Evolutionary conservation across 2,113 vertebrate species (phyloP), one percentile per base, ranked within the genome.

Genomic region (Apistogramma diplotaenia): DNA sequence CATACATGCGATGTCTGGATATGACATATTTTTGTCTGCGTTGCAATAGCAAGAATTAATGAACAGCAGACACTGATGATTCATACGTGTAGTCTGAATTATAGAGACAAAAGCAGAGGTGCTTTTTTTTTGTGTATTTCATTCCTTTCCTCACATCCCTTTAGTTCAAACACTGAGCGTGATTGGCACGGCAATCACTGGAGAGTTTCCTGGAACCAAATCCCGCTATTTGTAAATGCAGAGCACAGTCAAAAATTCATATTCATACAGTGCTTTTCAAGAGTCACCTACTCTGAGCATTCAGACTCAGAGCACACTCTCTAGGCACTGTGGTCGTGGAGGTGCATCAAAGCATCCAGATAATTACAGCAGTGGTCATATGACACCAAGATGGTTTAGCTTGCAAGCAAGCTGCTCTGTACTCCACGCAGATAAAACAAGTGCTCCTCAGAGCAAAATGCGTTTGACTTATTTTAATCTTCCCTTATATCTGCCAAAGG

Each of bases 331-430:
- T 74, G 86, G 78, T 78, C 85, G 74, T 86, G 89, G 62, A 91
- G 87, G 87, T 87, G 90, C 90, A 91, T 93, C 85, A 92, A 93
- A 90, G 85, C 82, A 81, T 80, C 58, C 85, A 87, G 86, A 91
- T 91, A 86, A 89, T 90, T 81, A 86, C 59, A 86, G 59, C 70
- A 3, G 80, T 61, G 49, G 74, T 80, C 74, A 74, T 60, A 55
- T 73, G 74, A 81, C 78, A 75, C 74, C 65, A 79, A 74, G 79
- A 83, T 79, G 82, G 67, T 87, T 87, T 40, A 72, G 78, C 75
- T 83, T 79, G 76, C 74, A 61, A 88, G 56, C 5, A 43, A 81
- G 49, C 31, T 6, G n/a, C 79, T 74, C 55, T 55, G 55, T 12
- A 49, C 37, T 73, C 59, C 19, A 10, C 5, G 56, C 10, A 83